These are phyloP conservation scores for Pseudomyrmex pallidus DNA, from an alignment of 1,140 invertebrate species.

Conservation along the genomic window DNA sequence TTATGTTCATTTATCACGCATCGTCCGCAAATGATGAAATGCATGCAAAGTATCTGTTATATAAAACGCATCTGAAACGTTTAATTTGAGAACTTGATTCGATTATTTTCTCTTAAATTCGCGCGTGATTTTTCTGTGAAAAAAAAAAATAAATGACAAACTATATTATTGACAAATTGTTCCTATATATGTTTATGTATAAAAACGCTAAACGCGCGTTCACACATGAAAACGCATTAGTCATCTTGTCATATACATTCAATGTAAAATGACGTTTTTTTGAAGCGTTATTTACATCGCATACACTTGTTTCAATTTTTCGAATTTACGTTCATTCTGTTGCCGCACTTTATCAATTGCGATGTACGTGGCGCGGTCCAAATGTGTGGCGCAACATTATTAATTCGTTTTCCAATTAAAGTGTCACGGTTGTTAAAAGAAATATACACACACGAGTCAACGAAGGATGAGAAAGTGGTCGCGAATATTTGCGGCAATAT, in stretches of 20 bases:
- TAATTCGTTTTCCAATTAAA: conserved; percentile 64
- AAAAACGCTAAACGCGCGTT: too few species aligned
- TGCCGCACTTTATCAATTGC: conserved; percentile 47
- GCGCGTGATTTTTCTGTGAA: too few species aligned
- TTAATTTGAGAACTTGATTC: conserved; percentile 18
- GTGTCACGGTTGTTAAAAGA: conserved; percentile 41
- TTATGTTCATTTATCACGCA: conserved; percentile 46
- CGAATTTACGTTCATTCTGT: background rate
- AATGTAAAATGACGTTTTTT: too few species aligned
- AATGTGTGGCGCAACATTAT: conserved; percentile 26
- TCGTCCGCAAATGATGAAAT: conserved; percentile 1
- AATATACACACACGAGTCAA: conserved; percentile 9
- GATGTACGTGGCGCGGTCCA: background rate
- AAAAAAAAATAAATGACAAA: too few species aligned
- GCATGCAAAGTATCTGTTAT: background rate
- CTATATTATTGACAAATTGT: too few species aligned
- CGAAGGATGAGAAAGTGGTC: conserved; percentile 57
- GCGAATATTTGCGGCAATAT: conserved; percentile 67
- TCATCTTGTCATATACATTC: too few species aligned
- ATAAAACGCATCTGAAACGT: background rate
- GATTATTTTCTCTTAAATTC: background rate
- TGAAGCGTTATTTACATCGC: too few species aligned
- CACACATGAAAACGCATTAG: too few species aligned
- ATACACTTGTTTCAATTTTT: background rate
- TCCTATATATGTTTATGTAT: too few species aligned